These are phyloP conservation scores for Hirtodrosophila trivittata DNA, from an alignment of 2,888 invertebrate genomes.

Conservation along the genomic window DNA sequence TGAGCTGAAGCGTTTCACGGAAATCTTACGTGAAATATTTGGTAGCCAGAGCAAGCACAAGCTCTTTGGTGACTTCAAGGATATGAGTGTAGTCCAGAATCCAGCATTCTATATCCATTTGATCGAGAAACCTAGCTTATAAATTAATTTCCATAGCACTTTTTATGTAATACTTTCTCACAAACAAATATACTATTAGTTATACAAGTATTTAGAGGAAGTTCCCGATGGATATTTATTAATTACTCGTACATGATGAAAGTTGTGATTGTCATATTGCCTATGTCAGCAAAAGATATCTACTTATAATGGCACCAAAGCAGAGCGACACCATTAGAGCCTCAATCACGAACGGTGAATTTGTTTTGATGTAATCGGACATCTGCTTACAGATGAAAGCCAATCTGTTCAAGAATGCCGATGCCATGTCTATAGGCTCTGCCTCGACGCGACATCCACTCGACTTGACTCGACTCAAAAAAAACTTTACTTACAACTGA, in stretches of 20 bases:
- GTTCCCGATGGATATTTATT: slow-evolving; percentile 17
- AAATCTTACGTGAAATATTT: slow-evolving; percentile 89
- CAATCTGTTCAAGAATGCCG: slow-evolving; percentile 58
- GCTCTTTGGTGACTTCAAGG: slow-evolving; percentile 93
- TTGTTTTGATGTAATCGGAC: slow-evolving; percentile 73
- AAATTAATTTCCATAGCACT: slow-evolving; percentile 40
- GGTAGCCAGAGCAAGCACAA: slow-evolving; percentile 87
- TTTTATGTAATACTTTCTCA: slow-evolving; percentile 35
- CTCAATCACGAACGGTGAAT: slow-evolving; percentile 80
- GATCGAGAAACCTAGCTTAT: slow-evolving; percentile 86
- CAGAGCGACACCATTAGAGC: slow-evolving; percentile 74
- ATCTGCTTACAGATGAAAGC: slow-evolving; percentile 62
- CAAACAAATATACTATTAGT: slow-evolving; percentile 53
- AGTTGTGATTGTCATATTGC: no score
- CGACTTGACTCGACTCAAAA: slow-evolving; percentile 14
- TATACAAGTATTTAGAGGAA: slow-evolving; percentile 33
- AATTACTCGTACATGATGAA: slow-evolving; percentile 2
- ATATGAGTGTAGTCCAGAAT: slow-evolving; percentile 86
- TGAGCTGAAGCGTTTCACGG: slow-evolving; percentile 88
- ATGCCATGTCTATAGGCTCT: slow-evolving; percentile 57
- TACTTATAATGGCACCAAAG: slow-evolving; percentile 77
- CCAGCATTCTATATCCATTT: slow-evolving; percentile 95
- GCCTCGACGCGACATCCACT: slow-evolving; percentile 29
- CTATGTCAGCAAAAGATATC: slow-evolving; percentile 66
- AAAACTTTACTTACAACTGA: slow-evolving; percentile 47